Percentiles rank a stretch among this genome's conserved stretches.
phyloP scores from a whole-genome alignment of 2,888 invertebrate genomes.

The Orthosia gracilis region DNA sequence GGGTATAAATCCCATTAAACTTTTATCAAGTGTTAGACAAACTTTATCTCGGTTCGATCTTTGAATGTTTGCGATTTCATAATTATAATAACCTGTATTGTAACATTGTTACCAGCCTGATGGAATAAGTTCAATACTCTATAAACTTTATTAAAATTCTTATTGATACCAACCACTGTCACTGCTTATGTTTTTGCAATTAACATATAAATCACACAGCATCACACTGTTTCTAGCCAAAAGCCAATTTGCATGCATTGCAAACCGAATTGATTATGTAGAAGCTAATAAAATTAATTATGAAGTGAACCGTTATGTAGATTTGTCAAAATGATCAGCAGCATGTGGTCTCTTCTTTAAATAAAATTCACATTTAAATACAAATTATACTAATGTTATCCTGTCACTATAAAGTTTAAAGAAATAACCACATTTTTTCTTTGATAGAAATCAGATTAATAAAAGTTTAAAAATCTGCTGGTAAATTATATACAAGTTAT shows the following conservation, averaged over 20 bases:
- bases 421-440: constrained; percentile 27
- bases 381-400: not conserved
- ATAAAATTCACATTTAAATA: constrained; percentile 3
- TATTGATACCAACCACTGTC: constrained; percentile 33
- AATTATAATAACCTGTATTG: constrained; percentile 11
- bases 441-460: constrained; percentile 13
- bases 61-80: constrained; percentile 1
- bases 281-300: constrained; percentile 42
- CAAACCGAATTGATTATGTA: constrained; percentile 46
- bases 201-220: constrained; percentile 35
- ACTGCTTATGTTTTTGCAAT: constrained; percentile 17
- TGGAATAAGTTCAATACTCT: constrained; percentile 7
- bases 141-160: not conserved
- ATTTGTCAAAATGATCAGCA: constrained; percentile 21
- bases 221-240: constrained; percentile 68
- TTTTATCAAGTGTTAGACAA: not conserved
- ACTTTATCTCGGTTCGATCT: not conserved
- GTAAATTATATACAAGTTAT: constrained; percentile 35
- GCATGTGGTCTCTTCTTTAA: constrained; percentile 45
- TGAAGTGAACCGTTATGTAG: constrained; percentile 10
- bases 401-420: constrained; percentile 20
- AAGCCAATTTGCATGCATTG: constrained; percentile 74
- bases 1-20: constrained; percentile 3
- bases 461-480: constrained; percentile 15
- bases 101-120: not conserved